Evolutionary conservation across 2,797 vertebrate species (phyloP).

Genomic region (Betta splendens): DNA sequence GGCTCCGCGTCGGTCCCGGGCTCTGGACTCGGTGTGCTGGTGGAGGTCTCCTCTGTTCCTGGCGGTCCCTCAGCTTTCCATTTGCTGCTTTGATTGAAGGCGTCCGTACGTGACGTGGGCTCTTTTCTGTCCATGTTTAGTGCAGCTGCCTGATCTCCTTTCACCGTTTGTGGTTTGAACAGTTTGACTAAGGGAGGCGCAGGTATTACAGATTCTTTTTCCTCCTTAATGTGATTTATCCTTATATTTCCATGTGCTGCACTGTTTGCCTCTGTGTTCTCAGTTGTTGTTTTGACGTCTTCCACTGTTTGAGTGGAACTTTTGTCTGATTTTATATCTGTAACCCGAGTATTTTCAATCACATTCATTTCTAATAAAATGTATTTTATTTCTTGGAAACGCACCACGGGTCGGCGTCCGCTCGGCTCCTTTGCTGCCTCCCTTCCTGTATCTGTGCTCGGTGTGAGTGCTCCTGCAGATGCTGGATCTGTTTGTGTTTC

Average conservation of each 20-base stretch:
- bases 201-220: constrained; percentile 11
- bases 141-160: neutral
- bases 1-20: neutral
- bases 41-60: neutral
- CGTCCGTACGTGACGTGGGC: neutral
- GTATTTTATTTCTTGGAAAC: neutral
- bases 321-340: constrained; percentile 19
- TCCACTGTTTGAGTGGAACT: neutral
- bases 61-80: neutral
- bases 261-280: neutral
- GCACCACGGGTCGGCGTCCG: constrained; percentile 1
- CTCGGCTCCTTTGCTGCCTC: constrained; percentile 15
- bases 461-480: neutral
- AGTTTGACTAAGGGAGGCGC: constrained; percentile 4
- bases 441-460: constrained; percentile 11
- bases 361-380: neutral
- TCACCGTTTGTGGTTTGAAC: neutral
- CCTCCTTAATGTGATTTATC: constrained; percentile 9
- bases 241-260: neutral
- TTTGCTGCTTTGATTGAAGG: neutral
- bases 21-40: neutral
- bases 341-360: neutral
- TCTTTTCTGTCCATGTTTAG: constrained; percentile 11
- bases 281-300: neutral
- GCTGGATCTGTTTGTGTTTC: constrained; percentile 5